Conservation (phyloP, 2,113 vertebrate species). For the Cyprinodon tularosa region DNA sequence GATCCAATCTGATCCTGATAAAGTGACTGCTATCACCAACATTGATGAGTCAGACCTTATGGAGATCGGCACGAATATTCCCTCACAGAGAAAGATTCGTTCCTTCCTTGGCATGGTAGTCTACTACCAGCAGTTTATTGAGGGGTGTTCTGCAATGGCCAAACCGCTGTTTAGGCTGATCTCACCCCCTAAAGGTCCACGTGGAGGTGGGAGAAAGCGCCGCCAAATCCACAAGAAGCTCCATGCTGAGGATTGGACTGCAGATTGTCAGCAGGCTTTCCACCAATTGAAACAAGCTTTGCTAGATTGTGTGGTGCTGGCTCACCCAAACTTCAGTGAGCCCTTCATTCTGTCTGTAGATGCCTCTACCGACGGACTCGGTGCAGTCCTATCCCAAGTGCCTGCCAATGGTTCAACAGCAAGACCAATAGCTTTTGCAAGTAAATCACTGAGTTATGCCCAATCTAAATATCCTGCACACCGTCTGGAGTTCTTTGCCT, state of each 20-base stretch:
- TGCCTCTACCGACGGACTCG: background rate
- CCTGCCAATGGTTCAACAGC: too few relatives aligned
- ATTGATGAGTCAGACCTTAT: background rate
- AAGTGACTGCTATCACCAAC: background rate
- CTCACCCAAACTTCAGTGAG: background rate
- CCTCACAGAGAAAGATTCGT: background rate
- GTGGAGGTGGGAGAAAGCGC: background rate
- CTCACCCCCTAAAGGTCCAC: background rate
- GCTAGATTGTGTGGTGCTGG: background rate
- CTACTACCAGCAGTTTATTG: background rate
- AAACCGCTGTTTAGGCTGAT: background rate
- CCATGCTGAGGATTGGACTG: background rate
- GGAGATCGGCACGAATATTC: background rate
- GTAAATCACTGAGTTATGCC: too few relatives aligned
- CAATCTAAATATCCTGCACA: too few relatives aligned
- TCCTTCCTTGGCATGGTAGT: slow-evolving; percentile 1
- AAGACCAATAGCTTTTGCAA: too few relatives aligned
- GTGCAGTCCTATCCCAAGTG: too few relatives aligned
- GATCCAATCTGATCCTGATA: background rate
- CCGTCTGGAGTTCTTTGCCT: too few relatives aligned
- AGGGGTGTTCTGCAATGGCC: background rate
- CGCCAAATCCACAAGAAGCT: background rate
- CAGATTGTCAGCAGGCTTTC: background rate
- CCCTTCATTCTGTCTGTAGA: background rate
- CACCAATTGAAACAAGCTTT: background rate